Evolutionary conservation across 2,888 invertebrate genomes (phyloP), one percentile per base, ranked within the genome.

Genomic region (Thelaira solivaga): DNA sequence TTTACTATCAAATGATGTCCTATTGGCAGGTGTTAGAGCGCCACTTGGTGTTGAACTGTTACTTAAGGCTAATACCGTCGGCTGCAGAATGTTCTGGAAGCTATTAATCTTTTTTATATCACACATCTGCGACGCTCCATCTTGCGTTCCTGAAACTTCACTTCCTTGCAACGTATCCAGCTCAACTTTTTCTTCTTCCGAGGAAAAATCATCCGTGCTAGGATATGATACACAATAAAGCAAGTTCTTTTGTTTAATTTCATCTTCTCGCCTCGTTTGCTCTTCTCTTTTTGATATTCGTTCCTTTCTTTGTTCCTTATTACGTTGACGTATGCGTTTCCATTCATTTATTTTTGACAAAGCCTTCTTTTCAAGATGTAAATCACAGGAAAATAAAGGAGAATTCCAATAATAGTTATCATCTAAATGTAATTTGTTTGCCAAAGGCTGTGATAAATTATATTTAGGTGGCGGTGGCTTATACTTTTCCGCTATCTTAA

Each of bases 401-500:
- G 92, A 92, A 79, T 93, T 89, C 77, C 89, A 82, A 89, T 90
- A 81, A 80, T 91, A 86, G 81, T 91, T 90, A 69, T 90, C 90
- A 76, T 90, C 90, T 72, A 91, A 89, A 67, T 89, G 89, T 77
- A 92, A 83, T 81, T 91, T 89, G 83, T 91, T 91, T 45, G 90
- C 87, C 82, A 91, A 90, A 43, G 90, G 90, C 78, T 90, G 90
- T 43, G 93, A 92, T 78, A 93, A 85, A 61, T 86, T 86, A 82
- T 91, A 91, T 61, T 93, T 91, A 86, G 91, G 92, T 68, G 93
- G 93, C 22, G 96, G 96, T 81, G 95, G 94, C 87, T 95, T 95
- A 87, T 94, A 96, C 84, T 93, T 94, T 89, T 96, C 96, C 53
- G 95, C 93, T 89, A 96, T 95, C 91, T 96, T 96, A 76, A 96